Evolutionary conservation across 2,113 vertebrate species (phyloP).

Genomic region (Coreoperca whiteheadi): DNA sequence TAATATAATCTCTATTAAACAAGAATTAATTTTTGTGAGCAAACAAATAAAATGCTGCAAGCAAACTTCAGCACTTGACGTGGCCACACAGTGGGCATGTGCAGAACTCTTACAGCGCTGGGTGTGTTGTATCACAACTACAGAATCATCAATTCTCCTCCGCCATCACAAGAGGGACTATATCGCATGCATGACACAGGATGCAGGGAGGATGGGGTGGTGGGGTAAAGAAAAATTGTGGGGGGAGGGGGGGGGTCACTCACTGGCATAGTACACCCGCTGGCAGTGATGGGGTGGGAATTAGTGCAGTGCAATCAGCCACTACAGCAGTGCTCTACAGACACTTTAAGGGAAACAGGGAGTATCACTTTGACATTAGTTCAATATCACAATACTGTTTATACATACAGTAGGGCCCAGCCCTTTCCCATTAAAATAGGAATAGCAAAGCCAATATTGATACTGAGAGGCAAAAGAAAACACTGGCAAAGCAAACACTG

Average conservation of each 20-base stretch:
- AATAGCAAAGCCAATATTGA: constrained; percentile 71
- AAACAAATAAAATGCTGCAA: constrained; percentile 92
- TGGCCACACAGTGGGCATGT: constrained; percentile 97
- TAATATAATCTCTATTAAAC: constrained; percentile 81
- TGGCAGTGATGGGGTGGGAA: constrained; percentile 66
- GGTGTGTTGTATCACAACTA: constrained; percentile 99
- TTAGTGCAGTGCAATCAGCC: constrained; percentile 63
- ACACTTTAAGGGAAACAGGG: constrained; percentile 51
- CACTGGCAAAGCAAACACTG: constrained; percentile 84
- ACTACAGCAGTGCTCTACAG: constrained; percentile 58
- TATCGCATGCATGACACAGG: constrained; percentile 93
- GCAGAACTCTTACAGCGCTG: constrained; percentile 94
- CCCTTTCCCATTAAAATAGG: constrained; percentile 56
- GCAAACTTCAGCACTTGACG: constrained; percentile 94
- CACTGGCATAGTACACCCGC: constrained; percentile 19
- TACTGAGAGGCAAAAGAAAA: constrained; percentile 72
- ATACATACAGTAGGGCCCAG: constrained; percentile 58
- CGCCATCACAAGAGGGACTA: constrained; percentile 90
- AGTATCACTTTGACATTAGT: constrained; percentile 61
- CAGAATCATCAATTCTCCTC: constrained; percentile 94
- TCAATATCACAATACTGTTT: constrained; percentile 64
- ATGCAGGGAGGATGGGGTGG: constrained; percentile 54
- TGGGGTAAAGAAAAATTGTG: not conserved
- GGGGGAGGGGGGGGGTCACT: not conserved
- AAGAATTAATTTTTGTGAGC: constrained; percentile 88